Conservation (phyloP, 53 echinoderm and acorn worm genomes). For the Mesocentrotus franciscanus region DNA sequence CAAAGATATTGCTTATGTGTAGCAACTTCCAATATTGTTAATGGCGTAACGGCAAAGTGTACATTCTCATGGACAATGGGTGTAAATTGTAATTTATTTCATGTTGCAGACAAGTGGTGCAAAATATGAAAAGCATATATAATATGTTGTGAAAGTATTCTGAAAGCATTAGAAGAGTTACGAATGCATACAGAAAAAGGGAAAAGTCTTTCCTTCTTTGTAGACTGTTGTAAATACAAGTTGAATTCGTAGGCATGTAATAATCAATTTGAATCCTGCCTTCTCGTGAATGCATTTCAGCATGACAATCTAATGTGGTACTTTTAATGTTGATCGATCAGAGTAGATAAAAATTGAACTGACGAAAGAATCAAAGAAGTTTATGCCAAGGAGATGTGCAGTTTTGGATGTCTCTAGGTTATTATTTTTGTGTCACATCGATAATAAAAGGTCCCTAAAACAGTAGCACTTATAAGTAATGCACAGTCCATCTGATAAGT, state of each 20-base stretch:
- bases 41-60: neutral
- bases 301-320: neutral
- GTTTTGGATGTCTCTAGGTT: neutral
- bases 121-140: neutral
- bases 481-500: neutral
- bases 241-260: neutral
- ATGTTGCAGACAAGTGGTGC: neutral
- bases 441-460: neutral
- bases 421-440: neutral
- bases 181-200: neutral
- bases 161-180: neutral
- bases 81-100: neutral
- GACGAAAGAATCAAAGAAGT: neutral
- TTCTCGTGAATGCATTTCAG: neutral
- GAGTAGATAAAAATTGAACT: neutral
- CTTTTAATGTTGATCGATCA: neutral
- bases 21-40: neutral
- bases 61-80: neutral
- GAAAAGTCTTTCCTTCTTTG: neutral
- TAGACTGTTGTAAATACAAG: neutral
- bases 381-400: neutral
- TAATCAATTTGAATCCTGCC: neutral
- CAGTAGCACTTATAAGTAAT: neutral
- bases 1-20: neutral
- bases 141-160: neutral